These are phyloP conservation scores for Gallinago media DNA, from an alignment of 2,113 vertebrate species.

Conservation along the genomic window DNA sequence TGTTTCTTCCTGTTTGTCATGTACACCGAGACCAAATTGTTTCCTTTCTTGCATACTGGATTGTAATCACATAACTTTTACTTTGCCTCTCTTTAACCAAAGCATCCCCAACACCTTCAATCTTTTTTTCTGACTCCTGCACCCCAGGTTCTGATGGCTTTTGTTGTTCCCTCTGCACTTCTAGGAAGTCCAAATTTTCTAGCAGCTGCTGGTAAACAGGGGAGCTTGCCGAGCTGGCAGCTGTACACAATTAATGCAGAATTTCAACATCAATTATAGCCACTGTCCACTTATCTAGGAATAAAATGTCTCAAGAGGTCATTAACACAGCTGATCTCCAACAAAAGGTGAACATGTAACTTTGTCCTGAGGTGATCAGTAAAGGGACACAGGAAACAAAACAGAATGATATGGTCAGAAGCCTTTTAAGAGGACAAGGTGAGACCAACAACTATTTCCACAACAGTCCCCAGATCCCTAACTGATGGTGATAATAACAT, in stretches of 20 bases:
- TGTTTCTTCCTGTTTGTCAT: background rate
- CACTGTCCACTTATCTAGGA: background rate
- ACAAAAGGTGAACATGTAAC: background rate
- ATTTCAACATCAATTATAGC: background rate
- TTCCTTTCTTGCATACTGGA: background rate
- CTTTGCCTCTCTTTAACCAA: background rate
- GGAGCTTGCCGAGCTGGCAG: background rate
- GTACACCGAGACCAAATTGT: background rate
- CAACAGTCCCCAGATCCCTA: background rate
- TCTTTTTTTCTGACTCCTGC: background rate
- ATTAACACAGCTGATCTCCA: background rate
- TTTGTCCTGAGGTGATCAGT: background rate
- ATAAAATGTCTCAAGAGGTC: background rate
- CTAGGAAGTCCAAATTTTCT: background rate
- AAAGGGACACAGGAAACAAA: background rate
- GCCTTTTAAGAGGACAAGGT: background rate
- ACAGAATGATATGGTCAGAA: background rate
- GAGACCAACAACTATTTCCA: background rate
- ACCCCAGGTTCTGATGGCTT: background rate
- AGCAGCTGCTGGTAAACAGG: background rate
- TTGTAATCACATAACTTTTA: background rate
- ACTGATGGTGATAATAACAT: background rate
- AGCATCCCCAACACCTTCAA: background rate
- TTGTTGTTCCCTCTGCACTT: background rate
- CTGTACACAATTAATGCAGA: background rate